These are phyloP conservation scores for Tylochromis polylepis DNA, from an alignment of 2,113 vertebrate genomes.

Conservation along the genomic window DNA sequence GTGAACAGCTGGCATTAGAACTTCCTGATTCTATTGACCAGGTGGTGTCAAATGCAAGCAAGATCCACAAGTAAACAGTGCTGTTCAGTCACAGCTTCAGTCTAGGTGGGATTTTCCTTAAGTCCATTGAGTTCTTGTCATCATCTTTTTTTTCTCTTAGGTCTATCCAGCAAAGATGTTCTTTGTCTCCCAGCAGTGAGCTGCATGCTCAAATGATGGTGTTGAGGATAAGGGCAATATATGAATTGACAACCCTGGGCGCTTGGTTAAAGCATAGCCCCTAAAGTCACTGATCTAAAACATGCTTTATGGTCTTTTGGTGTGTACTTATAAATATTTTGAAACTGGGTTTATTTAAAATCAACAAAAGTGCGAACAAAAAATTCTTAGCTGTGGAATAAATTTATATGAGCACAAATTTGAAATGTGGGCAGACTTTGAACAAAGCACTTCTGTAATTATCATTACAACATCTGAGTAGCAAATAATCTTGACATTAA, in stretches of 20 bases:
- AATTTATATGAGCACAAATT: background rate
- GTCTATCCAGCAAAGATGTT: conserved; percentile 3
- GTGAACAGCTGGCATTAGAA: background rate
- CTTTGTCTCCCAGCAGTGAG: background rate
- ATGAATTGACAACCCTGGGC: background rate
- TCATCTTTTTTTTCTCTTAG: background rate
- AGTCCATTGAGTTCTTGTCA: background rate
- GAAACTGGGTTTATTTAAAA: background rate
- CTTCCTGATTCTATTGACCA: background rate
- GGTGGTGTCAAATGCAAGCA: background rate
- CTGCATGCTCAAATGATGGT: background rate
- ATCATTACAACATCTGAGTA: background rate
- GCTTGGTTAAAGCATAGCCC: background rate
- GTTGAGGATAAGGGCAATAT: background rate
- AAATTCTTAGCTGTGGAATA: background rate
- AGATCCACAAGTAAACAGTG: background rate
- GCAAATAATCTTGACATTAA: background rate
- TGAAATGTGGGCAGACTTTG: background rate
- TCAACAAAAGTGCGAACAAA: background rate
- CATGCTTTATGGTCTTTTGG: background rate
- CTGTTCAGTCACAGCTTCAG: background rate
- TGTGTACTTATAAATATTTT: background rate
- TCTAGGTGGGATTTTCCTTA: background rate
- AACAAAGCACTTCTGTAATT: background rate
- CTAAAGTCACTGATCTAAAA: background rate